A percentile compares a stretch with the other conserved stretches of the same genome.
phyloP scores from a whole-genome alignment of 1,140 invertebrate genomes.

The Nasonia longicornis region DNA sequence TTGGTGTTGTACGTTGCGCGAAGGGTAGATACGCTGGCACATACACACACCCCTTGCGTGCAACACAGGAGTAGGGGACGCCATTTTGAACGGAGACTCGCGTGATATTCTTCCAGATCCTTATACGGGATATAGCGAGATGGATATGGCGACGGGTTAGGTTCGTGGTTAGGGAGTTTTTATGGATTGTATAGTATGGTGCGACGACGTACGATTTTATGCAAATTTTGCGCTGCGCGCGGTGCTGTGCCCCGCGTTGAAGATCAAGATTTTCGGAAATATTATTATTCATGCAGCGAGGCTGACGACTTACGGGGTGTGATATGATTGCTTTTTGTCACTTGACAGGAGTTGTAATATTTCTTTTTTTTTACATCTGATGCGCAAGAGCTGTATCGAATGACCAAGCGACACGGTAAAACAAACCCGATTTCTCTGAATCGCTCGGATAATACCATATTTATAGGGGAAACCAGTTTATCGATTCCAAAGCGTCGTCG shows the following conservation, averaged over 20 bases:
- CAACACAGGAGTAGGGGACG: not conserved
- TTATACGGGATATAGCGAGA: too few species aligned
- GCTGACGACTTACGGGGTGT: too few species aligned
- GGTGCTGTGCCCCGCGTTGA: too few species aligned
- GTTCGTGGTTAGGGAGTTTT: too few species aligned
- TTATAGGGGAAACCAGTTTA: not conserved
- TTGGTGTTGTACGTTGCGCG: not conserved
- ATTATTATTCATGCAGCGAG: too few species aligned
- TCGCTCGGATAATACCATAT: not conserved
- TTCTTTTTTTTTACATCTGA: too few species aligned
- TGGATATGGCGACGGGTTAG: too few species aligned
- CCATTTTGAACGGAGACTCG: slow-evolving; percentile 16
- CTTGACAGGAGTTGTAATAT: not conserved
- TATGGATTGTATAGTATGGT: too few species aligned
- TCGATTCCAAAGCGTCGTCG: not conserved
- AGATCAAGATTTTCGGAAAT: too few species aligned
- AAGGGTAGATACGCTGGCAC: not conserved
- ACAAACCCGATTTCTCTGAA: not conserved
- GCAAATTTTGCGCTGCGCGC: too few species aligned
- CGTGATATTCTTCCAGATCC: too few species aligned
- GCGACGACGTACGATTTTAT: too few species aligned
- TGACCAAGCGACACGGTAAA: not conserved
- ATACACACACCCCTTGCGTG: not conserved
- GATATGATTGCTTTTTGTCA: not conserved
- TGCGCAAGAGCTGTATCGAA: not conserved